A percentile compares a stretch with the other conserved stretches of the same genome.
phyloP scores from a whole-genome alignment of 2,113 vertebrate genomes.

The Oryzias javanicus region DNA sequence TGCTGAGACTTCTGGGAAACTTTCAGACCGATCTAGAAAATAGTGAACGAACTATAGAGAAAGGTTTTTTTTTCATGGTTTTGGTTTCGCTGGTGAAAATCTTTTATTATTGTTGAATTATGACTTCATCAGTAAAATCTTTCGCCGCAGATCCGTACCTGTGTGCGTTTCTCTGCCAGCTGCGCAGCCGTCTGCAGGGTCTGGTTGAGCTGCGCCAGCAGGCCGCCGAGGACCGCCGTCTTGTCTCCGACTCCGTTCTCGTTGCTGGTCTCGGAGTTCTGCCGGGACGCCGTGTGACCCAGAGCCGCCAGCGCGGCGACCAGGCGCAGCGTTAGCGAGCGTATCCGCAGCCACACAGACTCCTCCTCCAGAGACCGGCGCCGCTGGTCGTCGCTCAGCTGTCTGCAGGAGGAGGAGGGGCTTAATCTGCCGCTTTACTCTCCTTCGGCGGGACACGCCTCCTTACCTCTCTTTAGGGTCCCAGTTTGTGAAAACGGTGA shows the following conservation, averaged over 20 bases:
- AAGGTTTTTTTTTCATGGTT: too few species aligned
- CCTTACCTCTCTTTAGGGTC: slow-evolving; percentile 87
- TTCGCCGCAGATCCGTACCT: slow-evolving; percentile 69
- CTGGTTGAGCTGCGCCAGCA: slow-evolving; percentile 85
- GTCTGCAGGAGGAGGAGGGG: slow-evolving; percentile 65
- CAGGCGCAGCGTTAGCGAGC: slow-evolving; percentile 89
- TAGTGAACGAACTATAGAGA: too few species aligned
- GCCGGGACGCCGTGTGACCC: slow-evolving; percentile 77
- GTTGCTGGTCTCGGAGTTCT: slow-evolving; percentile 84
- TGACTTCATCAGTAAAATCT: too few species aligned
- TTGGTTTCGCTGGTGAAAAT: too few species aligned
- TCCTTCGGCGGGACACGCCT: neutral
- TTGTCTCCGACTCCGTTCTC: slow-evolving; percentile 90
- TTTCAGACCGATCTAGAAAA: too few species aligned
- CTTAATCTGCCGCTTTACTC: neutral
- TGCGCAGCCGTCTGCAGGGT: slow-evolving; percentile 81
- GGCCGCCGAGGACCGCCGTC: slow-evolving; percentile 75
- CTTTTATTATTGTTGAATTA: too few species aligned
- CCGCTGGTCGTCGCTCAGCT: slow-evolving; percentile 86
- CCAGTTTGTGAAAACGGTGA: slow-evolving; percentile 93
- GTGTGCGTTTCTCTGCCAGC: slow-evolving; percentile 80
- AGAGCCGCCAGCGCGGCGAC: slow-evolving; percentile 81
- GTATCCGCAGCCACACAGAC: slow-evolving; percentile 86
- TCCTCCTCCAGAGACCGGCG: slow-evolving; percentile 90
- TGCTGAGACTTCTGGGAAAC: too few species aligned